Base-by-base conservation (phyloP, 2,797 vertebrate genomes). In the Menidia menidia region DNA sequence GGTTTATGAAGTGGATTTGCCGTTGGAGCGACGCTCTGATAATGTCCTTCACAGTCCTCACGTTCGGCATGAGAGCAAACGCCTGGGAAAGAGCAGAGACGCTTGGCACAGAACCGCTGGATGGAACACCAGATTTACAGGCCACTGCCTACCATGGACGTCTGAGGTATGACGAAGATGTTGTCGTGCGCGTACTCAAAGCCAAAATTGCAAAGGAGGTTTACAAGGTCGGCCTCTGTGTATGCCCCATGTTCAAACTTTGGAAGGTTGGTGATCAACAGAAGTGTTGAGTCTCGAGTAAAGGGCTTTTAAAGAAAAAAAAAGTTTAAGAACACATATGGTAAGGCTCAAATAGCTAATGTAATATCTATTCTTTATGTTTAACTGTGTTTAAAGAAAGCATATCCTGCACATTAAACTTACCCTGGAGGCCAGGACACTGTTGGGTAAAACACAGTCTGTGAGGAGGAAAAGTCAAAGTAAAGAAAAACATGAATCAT, bases 141-240 rank as follows among this genome's bases (percentile, higher is more conserved):
- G 5, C 18, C 13, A 30, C 7, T 10, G 10, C 76, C 18, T 73
- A 92, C 91, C 80, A 83, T 68, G 30, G 60, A 0, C 0, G 7
- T 1, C 67, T 81, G 80, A 44, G 88, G 82, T n/a, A 89, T 0
- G 6, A 88, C 9, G 11, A 82, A 83, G 47, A 91, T 71, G 15
- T 0, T 68, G 0, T 80, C 53, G 0, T 50, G 4, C 0, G 3
- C 0, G 4, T 78, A 18, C 0, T 47, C 1, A 18, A 87, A 88
- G 3, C 88, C 82, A 13, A 69, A 82, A 0, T 18, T 76, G 1
- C 1, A 0, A 4, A 92, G 60, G 4, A 82, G 8, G 0, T 50
- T 0, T 14, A 30, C 68, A 0, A 92, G 0, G 4, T 91, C 77
- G 0, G 44, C 3, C 64, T 88, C 81, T 0, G 70, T 77, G 74